These are phyloP conservation scores for Orthonychiurus folsomi DNA, from an alignment of 2,888 invertebrate species.

Conservation along the genomic window DNA sequence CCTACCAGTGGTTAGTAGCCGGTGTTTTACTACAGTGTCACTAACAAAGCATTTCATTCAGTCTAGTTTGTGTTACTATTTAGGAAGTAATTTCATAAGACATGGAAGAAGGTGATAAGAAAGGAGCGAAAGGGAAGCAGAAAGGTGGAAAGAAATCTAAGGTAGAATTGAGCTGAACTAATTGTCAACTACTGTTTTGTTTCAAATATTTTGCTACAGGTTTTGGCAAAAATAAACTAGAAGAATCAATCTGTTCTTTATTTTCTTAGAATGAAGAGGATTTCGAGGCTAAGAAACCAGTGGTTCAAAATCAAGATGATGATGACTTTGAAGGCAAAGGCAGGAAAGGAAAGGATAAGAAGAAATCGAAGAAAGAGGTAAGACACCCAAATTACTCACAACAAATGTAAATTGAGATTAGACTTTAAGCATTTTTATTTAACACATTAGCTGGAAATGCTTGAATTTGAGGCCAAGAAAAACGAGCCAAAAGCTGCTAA, in stretches of 20 bases:
- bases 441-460: neutral
- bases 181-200: too few relatives aligned
- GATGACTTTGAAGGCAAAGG: constrained; percentile 11
- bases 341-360: constrained; percentile 36
- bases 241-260: neutral
- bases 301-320: neutral
- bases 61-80: too few relatives aligned
- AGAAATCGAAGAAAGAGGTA: constrained; percentile 35
- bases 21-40: too few relatives aligned
- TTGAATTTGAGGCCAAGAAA: neutral
- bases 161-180: too few relatives aligned
- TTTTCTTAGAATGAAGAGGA: constrained; percentile 8
- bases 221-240: too few relatives aligned
- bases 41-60: too few relatives aligned
- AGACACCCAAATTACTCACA: too few relatives aligned
- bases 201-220: too few relatives aligned
- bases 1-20: too few relatives aligned
- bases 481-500: neutral
- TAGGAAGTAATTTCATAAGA: constrained; percentile 12
- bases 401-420: too few relatives aligned
- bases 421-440: too few relatives aligned
- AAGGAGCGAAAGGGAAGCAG: constrained; percentile 3
- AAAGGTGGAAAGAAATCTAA: neutral
- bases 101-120: constrained; percentile 16
- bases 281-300: constrained; percentile 15